A percentile compares a stretch with the other conserved stretches of the same genome.
phyloP scores from a whole-genome alignment of 2,113 vertebrate species.

The Catharus bicknelli region DNA sequence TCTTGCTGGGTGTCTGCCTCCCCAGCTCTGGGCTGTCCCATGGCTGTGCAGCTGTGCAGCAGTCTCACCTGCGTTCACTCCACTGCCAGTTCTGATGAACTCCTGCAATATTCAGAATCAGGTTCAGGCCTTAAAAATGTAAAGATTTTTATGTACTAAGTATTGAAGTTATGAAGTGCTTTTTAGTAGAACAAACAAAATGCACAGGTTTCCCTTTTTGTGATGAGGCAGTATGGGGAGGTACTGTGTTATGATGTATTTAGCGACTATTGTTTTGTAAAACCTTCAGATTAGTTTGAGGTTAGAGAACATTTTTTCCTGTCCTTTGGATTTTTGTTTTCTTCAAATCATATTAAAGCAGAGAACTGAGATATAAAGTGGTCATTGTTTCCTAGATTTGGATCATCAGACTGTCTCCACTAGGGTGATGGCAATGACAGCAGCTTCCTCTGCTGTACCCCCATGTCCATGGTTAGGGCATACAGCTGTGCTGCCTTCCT shows the following conservation, averaged over 20 bases:
- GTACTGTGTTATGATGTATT: neutral
- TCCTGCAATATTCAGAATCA: neutral
- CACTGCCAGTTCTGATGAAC: neutral
- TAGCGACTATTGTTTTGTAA: neutral
- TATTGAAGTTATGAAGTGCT: neutral
- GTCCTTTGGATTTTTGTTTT: neutral
- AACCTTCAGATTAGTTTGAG: neutral
- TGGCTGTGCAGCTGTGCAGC: neutral
- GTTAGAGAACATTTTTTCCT: neutral
- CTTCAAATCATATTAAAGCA: neutral
- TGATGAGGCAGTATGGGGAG: neutral
- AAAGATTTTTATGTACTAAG: neutral
- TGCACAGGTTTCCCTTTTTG: neutral
- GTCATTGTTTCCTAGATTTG: neutral
- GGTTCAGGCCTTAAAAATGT: neutral
- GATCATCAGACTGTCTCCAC: neutral
- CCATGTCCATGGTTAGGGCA: accelerated
- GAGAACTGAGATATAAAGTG: neutral
- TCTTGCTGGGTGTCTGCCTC: neutral
- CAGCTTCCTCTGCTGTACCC: neutral
- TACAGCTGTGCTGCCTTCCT: neutral
- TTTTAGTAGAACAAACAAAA: neutral
- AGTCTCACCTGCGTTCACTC: neutral
- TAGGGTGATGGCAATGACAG: neutral
- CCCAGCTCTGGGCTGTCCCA: neutral